Evolutionary conservation across 2,797 vertebrate species (phyloP).

Genomic region (Clarias platycephalus): DNA sequence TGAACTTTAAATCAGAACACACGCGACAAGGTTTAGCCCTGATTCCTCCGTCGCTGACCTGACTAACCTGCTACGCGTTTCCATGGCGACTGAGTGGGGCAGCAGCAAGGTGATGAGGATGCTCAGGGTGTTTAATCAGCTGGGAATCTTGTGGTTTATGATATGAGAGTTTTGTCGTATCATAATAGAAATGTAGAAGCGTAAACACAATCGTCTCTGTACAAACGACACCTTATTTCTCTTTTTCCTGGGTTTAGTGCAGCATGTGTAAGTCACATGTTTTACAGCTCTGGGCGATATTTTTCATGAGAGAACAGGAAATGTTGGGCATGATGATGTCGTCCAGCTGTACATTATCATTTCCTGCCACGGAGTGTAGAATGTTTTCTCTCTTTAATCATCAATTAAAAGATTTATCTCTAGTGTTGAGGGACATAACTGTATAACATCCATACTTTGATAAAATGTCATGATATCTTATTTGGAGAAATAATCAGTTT

Average conservation of each 20-base stretch:
- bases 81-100: not conserved
- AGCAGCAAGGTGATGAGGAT: not conserved
- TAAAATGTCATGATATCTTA: too few relatives aligned
- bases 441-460: too few relatives aligned
- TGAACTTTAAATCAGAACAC: not conserved
- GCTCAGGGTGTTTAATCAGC: not conserved
- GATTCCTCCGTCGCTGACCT: not conserved
- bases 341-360: too few relatives aligned
- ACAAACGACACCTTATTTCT: not conserved
- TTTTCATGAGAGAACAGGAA: not conserved
- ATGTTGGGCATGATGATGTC: too few relatives aligned
- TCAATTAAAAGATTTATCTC: too few relatives aligned
- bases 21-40: not conserved
- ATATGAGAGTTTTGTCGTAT: too few relatives aligned
- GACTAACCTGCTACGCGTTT: not conserved
- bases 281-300: not conserved
- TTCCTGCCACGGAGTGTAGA: too few relatives aligned
- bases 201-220: not conserved
- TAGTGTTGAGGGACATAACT: too few relatives aligned
- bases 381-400: too few relatives aligned
- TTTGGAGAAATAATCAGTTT: too few relatives aligned
- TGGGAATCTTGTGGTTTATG: not conserved
- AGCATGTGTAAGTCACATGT: not conserved
- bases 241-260: not conserved
- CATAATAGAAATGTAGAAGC: too few relatives aligned